A percentile compares a stretch with the other conserved stretches of the same genome.
phyloP scores from a whole-genome alignment of 2,888 invertebrate species.

The Acleris emargana region DNA sequence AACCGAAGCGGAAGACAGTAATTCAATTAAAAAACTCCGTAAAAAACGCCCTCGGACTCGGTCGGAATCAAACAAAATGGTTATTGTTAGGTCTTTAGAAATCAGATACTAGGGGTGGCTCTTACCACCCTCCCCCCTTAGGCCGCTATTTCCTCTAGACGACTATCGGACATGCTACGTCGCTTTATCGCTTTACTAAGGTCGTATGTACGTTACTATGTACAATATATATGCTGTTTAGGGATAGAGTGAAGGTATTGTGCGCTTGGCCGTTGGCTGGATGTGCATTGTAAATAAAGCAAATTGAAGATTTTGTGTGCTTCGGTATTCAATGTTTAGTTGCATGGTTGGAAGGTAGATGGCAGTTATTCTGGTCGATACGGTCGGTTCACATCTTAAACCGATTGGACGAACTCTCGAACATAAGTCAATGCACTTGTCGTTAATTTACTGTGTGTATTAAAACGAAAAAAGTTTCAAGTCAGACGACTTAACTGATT shows the following conservation, averaged over 20 bases:
- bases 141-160: slow-evolving; percentile 60
- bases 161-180: slow-evolving; percentile 55
- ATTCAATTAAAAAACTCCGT: slow-evolving; percentile 33
- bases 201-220: slow-evolving; percentile 1
- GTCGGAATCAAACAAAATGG: slow-evolving; percentile 35
- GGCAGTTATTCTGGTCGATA: no score
- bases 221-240: background rate
- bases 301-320: slow-evolving; percentile 6
- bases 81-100: slow-evolving; percentile 37
- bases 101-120: slow-evolving; percentile 30
- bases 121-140: slow-evolving; percentile 39
- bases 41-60: slow-evolving; percentile 22
- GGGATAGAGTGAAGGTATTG: background rate
- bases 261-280: slow-evolving; percentile 7
- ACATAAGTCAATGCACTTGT: no score
- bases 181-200: slow-evolving; percentile 20
- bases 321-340: slow-evolving; percentile 1
- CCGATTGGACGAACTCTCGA: no score
- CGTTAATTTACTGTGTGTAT: no score
- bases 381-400: no score
- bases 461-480: no score
- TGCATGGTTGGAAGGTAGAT: background rate
- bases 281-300: slow-evolving; percentile 27
- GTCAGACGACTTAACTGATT: no score
- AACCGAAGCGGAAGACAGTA: slow-evolving; percentile 9